These are phyloP conservation scores for Corythaeola cristata DNA, from an alignment of 2,113 vertebrate genomes.

Conservation along the genomic window DNA sequence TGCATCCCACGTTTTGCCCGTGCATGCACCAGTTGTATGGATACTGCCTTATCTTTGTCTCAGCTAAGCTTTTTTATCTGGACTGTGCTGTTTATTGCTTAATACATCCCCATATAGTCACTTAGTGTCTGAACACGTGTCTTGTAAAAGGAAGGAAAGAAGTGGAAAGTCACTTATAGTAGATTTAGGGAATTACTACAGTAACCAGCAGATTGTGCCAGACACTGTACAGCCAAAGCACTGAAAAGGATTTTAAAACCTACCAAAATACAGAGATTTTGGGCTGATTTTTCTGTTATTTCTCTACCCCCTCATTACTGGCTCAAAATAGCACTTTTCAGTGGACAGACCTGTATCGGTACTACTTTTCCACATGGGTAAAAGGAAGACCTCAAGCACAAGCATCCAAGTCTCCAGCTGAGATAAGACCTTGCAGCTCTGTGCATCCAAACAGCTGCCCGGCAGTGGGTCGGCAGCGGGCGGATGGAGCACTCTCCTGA, in stretches of 20 bases:
- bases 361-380: background rate
- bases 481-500: background rate
- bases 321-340: background rate
- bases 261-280: background rate
- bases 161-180: background rate
- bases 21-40: background rate
- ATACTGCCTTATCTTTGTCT: background rate
- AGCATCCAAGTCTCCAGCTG: background rate
- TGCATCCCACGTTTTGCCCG: background rate
- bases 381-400: background rate
- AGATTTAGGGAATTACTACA: background rate
- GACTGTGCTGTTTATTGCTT: background rate
- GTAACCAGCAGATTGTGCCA: background rate
- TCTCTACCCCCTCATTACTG: background rate
- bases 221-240: background rate
- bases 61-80: conserved; percentile 6
- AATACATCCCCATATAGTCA: background rate
- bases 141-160: conserved; percentile 1
- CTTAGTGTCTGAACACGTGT: background rate
- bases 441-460: background rate
- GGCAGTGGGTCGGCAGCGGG: background rate
- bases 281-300: background rate
- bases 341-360: background rate
- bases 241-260: background rate
- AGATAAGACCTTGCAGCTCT: background rate